Evolutionary conservation across 2,113 vertebrate species (phyloP).

Genomic region (Gymnogyps californianus): DNA sequence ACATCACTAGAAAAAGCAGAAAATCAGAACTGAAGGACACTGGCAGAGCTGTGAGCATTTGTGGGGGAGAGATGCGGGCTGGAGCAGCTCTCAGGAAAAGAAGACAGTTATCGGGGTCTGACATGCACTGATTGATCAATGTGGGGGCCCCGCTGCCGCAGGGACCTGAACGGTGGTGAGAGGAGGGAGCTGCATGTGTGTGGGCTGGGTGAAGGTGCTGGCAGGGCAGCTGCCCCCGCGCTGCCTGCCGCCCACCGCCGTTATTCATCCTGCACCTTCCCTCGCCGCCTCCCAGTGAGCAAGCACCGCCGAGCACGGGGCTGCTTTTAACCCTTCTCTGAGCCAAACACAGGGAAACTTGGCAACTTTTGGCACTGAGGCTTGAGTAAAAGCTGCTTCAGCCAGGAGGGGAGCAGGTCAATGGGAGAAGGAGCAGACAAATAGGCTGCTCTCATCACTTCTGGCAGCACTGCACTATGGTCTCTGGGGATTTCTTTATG

Average conservation of each 20-base stretch:
- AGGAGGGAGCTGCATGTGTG: not conserved
- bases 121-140: not conserved
- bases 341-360: not conserved
- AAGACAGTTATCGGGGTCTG: fast-evolving
- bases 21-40: not conserved
- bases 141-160: not conserved
- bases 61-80: not conserved
- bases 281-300: not conserved
- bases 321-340: not conserved
- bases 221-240: not conserved
- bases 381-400: not conserved
- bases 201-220: not conserved
- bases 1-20: not conserved
- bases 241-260: not conserved
- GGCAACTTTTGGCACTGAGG: not conserved
- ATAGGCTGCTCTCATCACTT: not conserved
- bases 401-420: not conserved
- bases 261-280: slow-evolving; percentile 25
- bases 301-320: not conserved
- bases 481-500: not conserved
- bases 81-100: not conserved
- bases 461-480: fast-evolving
- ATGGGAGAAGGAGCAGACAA: not conserved
- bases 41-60: not conserved
- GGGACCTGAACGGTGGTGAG: not conserved